Evolutionary conservation across 35 echinoderm and acorn worm species (phyloP).

Genomic region (Nesometra sesokonis): DNA sequence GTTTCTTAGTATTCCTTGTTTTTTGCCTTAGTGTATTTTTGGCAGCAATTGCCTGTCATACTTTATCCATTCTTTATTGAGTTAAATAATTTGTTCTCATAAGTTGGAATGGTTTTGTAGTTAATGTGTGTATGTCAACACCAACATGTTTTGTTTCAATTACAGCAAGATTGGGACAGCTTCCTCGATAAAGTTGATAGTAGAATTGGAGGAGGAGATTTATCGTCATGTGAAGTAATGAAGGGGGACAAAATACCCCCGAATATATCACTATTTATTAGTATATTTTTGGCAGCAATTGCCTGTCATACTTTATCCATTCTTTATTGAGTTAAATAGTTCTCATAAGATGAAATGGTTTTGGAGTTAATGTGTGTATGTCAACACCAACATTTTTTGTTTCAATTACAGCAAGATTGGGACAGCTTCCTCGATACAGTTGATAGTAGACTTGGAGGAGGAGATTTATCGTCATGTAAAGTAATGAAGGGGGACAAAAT

Average conservation of each 20-base stretch:
- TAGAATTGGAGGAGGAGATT: background rate
- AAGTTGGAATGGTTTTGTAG: no score
- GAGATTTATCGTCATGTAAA: background rate
- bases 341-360: no score
- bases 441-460: background rate
- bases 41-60: no score
- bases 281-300: no score
- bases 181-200: background rate
- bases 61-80: no score
- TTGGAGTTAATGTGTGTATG: constrained; percentile 8
- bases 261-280: background rate
- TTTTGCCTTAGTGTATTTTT: no score
- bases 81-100: no score
- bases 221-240: background rate
- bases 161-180: background rate
- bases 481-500: background rate
- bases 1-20: no score
- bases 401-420: background rate
- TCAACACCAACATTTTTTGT: background rate
- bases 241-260: background rate
- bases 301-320: no score
- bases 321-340: no score
- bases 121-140: background rate
- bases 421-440: background rate
- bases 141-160: background rate